Base-by-base conservation (phyloP, 2,797 vertebrate species). In the Tragelaphus oryx region DNA sequence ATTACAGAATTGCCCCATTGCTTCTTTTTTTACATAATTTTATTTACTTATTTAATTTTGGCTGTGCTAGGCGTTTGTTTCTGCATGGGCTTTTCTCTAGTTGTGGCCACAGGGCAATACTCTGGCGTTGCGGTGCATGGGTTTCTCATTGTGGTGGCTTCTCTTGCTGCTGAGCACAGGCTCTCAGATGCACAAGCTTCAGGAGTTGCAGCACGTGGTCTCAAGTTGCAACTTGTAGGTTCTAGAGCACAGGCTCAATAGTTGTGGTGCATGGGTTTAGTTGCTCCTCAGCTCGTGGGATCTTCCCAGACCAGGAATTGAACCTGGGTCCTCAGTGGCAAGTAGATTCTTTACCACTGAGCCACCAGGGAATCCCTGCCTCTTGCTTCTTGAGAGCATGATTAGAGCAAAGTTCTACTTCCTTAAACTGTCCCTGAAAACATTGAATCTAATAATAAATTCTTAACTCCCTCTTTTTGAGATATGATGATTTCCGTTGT, bases 111-210 rank as follows among this genome's bases (percentile, higher is more conserved):
- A 1, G 1, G 62, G 62, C 17, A 10, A 20, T 5, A 10, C 17
- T 65, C n/a, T 33, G 62, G 62, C 18, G 2, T 1, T 20, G 62
- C 1, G 0, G 62, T 4, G 5, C 18, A 0, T 2, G 18, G 65
- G 18, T 12, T 22, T 37, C 33, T 11, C 65, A 37, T 1, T 11
- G 17, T 33, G 62, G 17, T 6, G 18, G 33, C 65, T 22, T 37
- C 65, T 68, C 33, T 68, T 11, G 65, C 33, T 11, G 65, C 65
- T 22, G 65, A 68, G 9, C 18, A 1, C 33, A 68, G 33, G 18
- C 33, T 37, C 9, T 68, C 65, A 37, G 65, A 22, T 22, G 33
- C 18, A 0, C 1, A 4, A 6, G 65, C 65, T 6, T 68, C 9
- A 37, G 18, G 33, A 68, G 9, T 0, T 68, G 65, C n/a, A 62